Conservation (phyloP, 2,113 vertebrate genomes). For the Lycaon pictus region DNA sequence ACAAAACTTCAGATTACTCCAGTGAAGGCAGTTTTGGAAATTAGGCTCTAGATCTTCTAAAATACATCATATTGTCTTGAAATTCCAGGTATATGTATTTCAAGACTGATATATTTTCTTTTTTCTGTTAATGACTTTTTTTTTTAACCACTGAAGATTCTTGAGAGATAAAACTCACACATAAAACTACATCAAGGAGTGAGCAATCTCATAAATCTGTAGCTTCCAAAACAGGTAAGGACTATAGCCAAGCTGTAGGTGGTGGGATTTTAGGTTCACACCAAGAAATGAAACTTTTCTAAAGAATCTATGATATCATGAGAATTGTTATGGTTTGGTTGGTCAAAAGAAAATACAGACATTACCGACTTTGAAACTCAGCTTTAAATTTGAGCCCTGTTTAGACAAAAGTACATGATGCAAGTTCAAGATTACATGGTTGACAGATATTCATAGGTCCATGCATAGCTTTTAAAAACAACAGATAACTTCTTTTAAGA, state of each 20-base stretch:
- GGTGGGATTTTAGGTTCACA: not conserved
- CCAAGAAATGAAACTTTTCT: conserved; percentile 4
- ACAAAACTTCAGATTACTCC: conserved; percentile 74
- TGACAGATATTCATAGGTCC: not conserved
- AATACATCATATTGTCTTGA: not conserved
- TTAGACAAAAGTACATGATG: conserved; percentile 45
- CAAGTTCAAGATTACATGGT: not conserved
- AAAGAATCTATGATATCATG: not conserved
- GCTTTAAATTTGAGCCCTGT: not conserved
- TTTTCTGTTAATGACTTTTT: not conserved
- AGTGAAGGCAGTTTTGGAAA: conserved; percentile 37
- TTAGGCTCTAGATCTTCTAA: conserved; percentile 33
- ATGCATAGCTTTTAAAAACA: conserved; percentile 43
- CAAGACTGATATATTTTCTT: not conserved
- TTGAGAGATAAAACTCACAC: not conserved
- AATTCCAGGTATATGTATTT: not conserved
- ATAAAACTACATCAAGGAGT: conserved; percentile 48
- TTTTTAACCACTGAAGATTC: not conserved
- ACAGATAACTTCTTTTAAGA: not conserved
- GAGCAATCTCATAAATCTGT: not conserved
- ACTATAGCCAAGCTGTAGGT: not conserved
- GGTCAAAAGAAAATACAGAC: not conserved
- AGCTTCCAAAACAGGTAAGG: not conserved
- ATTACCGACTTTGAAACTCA: conserved; percentile 1
- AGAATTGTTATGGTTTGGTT: not conserved